Evolutionary conservation across 37 sponge, comb jelly and placozoan species (phyloP).

Genomic region (Spongia lamella): DNA sequence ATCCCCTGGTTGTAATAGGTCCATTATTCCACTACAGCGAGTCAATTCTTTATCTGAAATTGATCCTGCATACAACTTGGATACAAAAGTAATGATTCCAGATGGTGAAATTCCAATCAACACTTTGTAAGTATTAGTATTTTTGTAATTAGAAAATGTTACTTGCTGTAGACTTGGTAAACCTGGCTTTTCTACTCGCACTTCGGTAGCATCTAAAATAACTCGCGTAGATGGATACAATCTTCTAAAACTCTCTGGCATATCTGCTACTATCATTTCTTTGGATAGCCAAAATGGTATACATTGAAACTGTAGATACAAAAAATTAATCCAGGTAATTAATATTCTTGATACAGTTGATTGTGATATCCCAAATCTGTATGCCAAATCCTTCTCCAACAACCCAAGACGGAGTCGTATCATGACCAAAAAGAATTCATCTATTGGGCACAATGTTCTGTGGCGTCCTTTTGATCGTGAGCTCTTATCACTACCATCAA

Average conservation of each 20-base stretch:
- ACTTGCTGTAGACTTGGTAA: conserved; percentile 36
- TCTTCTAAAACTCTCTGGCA: too few species aligned
- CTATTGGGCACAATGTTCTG: conserved; percentile 17
- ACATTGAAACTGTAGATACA: conserved; percentile 2
- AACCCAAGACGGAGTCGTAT: conserved; percentile 22
- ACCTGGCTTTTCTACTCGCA: too few species aligned
- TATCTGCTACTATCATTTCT: too few species aligned
- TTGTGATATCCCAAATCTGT: conserved; percentile 24
- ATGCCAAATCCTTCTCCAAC: conserved; percentile 31
- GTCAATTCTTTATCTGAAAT: too few species aligned
- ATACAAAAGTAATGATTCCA: conserved; percentile 46
- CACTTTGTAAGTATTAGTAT: conserved; percentile 50
- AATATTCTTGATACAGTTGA: conserved; percentile 37
- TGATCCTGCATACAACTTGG: too few species aligned
- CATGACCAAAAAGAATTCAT: conserved; percentile 33
- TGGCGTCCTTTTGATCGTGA: not conserved
- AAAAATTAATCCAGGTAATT: conserved; percentile 45
- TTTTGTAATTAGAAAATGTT: too few species aligned
- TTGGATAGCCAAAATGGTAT: conserved; percentile 29
- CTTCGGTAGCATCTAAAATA: conserved; percentile 20
- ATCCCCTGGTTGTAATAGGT: too few species aligned
- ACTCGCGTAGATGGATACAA: conserved; percentile 26
- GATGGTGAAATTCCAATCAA: conserved; percentile 47
- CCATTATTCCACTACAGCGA: too few species aligned
- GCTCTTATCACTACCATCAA: not conserved